Evolutionary conservation across 2,888 invertebrate genomes (phyloP).

Genomic region (Incurvaria masculella): DNA sequence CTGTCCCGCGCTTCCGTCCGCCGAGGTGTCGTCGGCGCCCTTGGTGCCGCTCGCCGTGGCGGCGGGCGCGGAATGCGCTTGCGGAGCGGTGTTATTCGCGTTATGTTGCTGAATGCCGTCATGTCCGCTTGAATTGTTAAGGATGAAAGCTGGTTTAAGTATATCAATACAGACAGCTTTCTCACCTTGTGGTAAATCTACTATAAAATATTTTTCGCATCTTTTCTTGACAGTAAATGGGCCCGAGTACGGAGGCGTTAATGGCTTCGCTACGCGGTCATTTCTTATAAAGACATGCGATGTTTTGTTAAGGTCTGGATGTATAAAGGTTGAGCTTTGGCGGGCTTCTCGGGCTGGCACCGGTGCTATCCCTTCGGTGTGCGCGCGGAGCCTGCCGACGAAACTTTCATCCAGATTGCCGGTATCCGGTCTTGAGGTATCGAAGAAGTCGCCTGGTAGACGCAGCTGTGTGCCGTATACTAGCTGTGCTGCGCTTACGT

Average conservation of each 20-base stretch:
- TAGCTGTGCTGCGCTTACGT: slow-evolving; percentile 12
- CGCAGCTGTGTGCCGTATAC: slow-evolving; percentile 13
- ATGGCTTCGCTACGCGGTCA: slow-evolving; percentile 5
- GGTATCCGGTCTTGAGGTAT: not conserved
- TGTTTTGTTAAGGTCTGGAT: slow-evolving; percentile 4
- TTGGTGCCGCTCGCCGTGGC: too few relatives aligned
- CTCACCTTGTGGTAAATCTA: slow-evolving; percentile 5
- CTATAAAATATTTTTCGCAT: slow-evolving; percentile 6
- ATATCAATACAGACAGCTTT: slow-evolving; percentile 10
- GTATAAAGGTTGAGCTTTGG: slow-evolving; percentile 2
- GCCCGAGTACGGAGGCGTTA: slow-evolving; percentile 10
- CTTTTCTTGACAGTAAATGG: slow-evolving; percentile 10
- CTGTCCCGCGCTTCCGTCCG: too few relatives aligned
- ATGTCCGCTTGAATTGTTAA: too few relatives aligned
- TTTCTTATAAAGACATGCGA: slow-evolving; percentile 9
- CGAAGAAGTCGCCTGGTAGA: slow-evolving; percentile 15
- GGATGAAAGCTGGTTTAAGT: slow-evolving; percentile 12
- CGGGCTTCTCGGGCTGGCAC: not conserved
- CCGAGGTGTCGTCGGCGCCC: too few relatives aligned
- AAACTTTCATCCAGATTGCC: too few relatives aligned
- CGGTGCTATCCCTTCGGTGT: too few relatives aligned
- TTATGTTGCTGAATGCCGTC: too few relatives aligned
- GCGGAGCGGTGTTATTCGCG: too few relatives aligned
- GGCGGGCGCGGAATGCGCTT: too few relatives aligned
- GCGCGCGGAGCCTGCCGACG: too few relatives aligned